phyloP scores from a whole-genome alignment of 1,140 invertebrate species.

The Heterodera carotae region DNA sequence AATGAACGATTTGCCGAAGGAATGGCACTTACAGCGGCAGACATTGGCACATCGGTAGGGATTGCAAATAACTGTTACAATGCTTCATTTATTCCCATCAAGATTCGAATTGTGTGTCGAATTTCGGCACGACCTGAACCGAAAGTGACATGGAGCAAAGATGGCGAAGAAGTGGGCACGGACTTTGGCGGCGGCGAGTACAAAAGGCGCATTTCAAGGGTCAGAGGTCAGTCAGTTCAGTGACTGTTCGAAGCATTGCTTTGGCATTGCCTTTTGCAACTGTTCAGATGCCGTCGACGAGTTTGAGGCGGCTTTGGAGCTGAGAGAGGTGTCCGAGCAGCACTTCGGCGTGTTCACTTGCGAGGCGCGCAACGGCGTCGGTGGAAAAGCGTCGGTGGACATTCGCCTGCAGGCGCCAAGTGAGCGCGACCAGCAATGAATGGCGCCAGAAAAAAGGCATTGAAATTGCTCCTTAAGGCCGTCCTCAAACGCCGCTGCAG shows the following conservation, averaged over 20 bases:
- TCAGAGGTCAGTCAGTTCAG: slow-evolving; percentile 2
- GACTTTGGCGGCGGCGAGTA: slow-evolving; percentile 4
- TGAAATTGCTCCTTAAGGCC: slow-evolving; percentile 33
- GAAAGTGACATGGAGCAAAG: slow-evolving; percentile 39
- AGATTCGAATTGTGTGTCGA: slow-evolving; percentile 43
- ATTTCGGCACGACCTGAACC: slow-evolving; percentile 55
- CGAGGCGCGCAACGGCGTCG: slow-evolving; percentile 44
- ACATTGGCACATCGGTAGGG: slow-evolving; percentile 43
- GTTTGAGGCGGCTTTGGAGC: slow-evolving; percentile 46
- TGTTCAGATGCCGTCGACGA: slow-evolving; percentile 32
- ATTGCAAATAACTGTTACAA: slow-evolving; percentile 18
- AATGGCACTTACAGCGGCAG: slow-evolving; percentile 45
- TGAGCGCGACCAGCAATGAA: too few relatives aligned
- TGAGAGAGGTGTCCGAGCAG: slow-evolving; percentile 38
- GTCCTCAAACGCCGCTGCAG: slow-evolving; percentile 41
- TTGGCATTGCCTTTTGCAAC: background rate
- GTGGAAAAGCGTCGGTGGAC: slow-evolving; percentile 33
- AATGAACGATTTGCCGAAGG: slow-evolving; percentile 41
- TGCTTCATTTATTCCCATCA: slow-evolving; percentile 28
- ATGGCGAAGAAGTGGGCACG: slow-evolving; percentile 42
- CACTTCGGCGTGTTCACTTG: slow-evolving; percentile 48
- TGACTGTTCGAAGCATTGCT: background rate
- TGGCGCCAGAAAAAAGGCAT: background rate
- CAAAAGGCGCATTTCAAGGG: slow-evolving; percentile 2
- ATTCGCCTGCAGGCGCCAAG: slow-evolving; percentile 47